Percentiles rank a stretch among this genome's conserved stretches.
Evolutionary conservation across 2,888 invertebrate genomes (phyloP).

Genomic region (Globia sparganii): DNA sequence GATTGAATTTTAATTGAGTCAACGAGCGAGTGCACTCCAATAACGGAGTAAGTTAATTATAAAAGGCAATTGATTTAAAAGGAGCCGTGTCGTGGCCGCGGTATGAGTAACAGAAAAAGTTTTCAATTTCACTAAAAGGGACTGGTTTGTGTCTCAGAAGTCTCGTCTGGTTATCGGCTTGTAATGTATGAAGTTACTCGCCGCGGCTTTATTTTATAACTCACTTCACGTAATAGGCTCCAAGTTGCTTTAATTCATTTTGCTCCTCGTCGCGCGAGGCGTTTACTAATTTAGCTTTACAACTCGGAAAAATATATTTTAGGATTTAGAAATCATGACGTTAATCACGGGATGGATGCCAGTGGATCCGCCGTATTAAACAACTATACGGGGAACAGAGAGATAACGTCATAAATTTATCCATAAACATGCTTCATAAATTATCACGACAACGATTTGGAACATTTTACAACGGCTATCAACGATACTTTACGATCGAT

Average conservation of each 20-base stretch:
- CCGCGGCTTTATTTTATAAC: slow-evolving; percentile 89
- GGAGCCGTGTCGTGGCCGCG: slow-evolving; percentile 87
- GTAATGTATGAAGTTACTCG: slow-evolving; percentile 90
- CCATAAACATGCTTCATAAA: slow-evolving; percentile 90
- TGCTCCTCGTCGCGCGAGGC: slow-evolving; percentile 75
- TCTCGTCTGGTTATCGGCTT: slow-evolving; percentile 91
- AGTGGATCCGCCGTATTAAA: slow-evolving; percentile 58
- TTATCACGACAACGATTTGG: slow-evolving; percentile 89
- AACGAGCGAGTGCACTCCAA: slow-evolving; percentile 88
- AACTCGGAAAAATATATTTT: slow-evolving; percentile 66
- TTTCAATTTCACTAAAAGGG: slow-evolving; percentile 91
- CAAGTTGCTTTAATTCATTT: slow-evolving; percentile 87
- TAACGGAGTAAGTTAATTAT: slow-evolving; percentile 89
- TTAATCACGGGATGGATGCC: slow-evolving; percentile 63
- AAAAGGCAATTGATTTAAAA: slow-evolving; percentile 90
- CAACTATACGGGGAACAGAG: slow-evolving; percentile 68
- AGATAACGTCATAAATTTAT: slow-evolving; percentile 85
- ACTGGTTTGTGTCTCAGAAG: slow-evolving; percentile 91
- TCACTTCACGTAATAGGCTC: slow-evolving; percentile 89
- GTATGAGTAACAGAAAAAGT: slow-evolving; percentile 91
- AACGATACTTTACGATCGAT: slow-evolving; percentile 89
- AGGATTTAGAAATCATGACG: slow-evolving; percentile 54
- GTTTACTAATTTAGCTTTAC: slow-evolving; percentile 80
- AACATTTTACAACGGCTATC: slow-evolving; percentile 89
- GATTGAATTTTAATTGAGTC: slow-evolving; percentile 88